Evolutionary conservation across 2,797 vertebrate species (phyloP).

Genomic region (Podarcis lilfordi): DNA sequence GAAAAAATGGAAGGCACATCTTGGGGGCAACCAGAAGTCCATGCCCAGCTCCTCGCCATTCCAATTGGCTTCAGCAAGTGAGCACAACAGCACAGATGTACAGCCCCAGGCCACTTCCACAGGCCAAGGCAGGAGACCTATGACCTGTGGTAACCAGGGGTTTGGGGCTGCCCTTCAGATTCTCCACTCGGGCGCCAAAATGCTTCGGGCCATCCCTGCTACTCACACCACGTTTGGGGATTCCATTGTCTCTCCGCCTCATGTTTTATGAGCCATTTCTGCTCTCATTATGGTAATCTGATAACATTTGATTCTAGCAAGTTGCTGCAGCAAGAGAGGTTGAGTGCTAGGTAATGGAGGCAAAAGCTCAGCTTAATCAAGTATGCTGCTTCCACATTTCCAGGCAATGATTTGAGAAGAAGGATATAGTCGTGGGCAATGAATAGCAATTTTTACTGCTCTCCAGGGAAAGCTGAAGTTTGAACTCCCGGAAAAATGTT

Average conservation of each 20-base stretch:
- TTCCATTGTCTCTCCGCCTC: constrained; percentile 7
- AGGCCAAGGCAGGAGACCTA: no score
- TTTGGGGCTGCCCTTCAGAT: background rate
- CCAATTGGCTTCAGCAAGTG: no score
- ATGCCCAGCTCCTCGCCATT: no score
- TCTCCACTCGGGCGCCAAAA: background rate
- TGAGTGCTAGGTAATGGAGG: constrained; percentile 7
- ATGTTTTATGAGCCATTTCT: constrained; percentile 45
- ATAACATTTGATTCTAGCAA: constrained; percentile 49
- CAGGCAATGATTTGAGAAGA: constrained; percentile 42
- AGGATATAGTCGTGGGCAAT: constrained; percentile 34
- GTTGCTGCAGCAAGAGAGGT: constrained; percentile 23
- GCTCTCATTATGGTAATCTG: constrained; percentile 50
- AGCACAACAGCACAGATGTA: no score
- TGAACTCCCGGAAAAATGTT: constrained; percentile 31
- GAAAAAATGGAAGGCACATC: no score
- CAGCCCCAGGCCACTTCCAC: no score
- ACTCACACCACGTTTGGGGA: constrained; percentile 23
- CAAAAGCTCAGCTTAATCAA: constrained; percentile 23
- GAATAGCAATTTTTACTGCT: constrained; percentile 43
- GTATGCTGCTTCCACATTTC: constrained; percentile 24
- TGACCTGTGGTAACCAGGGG: background rate
- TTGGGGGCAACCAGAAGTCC: no score
- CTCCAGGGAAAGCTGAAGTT: constrained; percentile 40
- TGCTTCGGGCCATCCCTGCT: background rate